A percentile compares a stretch with the other conserved stretches of the same genome.
phyloP scores from a whole-genome alignment of 2,113 vertebrate species.

The Dendrocopos noguchii region DNA sequence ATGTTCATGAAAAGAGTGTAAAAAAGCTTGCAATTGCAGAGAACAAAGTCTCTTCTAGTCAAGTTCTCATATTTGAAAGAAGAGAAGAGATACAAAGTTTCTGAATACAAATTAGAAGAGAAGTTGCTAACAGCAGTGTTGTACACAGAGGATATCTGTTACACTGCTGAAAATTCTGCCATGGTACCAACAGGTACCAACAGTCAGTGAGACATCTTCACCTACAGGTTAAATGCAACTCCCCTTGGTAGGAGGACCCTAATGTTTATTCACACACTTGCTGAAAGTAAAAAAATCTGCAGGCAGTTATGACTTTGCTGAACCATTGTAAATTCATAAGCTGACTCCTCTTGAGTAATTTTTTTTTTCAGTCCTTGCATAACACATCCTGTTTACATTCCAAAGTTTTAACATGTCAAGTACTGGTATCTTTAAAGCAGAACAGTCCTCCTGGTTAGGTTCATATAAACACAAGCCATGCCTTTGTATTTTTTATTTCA shows the following conservation, averaged over 20 bases:
- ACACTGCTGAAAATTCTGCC: neutral
- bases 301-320: neutral
- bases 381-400: conserved; percentile 27
- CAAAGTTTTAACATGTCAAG: neutral
- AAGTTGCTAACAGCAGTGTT: neutral
- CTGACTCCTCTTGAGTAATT: neutral
- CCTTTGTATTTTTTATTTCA: neutral
- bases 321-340: neutral
- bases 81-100: neutral
- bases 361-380: neutral
- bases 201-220: neutral
- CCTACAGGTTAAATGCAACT: neutral
- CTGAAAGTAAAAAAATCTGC: neutral
- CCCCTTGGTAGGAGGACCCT: neutral
- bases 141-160: neutral
- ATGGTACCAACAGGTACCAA: fast-evolving
- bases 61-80: neutral
- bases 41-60: neutral
- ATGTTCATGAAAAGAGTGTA: neutral
- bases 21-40: neutral
- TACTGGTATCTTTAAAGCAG: neutral
- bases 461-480: neutral
- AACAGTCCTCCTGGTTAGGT: neutral
- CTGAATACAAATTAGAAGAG: neutral
- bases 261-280: neutral